Evolutionary conservation across 2,888 invertebrate genomes (phyloP).

Genomic region (Luffia ferchaultella): DNA sequence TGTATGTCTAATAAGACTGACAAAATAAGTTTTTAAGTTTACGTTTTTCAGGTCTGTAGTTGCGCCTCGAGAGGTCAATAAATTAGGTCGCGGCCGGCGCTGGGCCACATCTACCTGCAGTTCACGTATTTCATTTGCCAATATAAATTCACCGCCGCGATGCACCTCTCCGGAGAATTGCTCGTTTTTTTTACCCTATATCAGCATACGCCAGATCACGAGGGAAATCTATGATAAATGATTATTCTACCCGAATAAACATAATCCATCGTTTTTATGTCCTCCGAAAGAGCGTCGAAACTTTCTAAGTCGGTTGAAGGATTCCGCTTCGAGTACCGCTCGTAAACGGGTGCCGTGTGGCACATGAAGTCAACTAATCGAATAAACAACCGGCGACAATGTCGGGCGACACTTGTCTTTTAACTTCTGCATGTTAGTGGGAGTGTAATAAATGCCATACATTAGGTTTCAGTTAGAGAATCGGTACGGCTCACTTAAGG

Average conservation of each 20-base stretch:
- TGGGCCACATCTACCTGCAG: constrained; percentile 42
- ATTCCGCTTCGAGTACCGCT: no score
- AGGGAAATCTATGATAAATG: constrained; percentile 6
- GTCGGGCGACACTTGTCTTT: no score
- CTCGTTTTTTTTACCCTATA: neutral
- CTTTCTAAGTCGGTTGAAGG: no score
- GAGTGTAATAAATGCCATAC: constrained; percentile 62
- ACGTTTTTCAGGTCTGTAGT: no score
- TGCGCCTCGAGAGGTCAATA: constrained; percentile 31
- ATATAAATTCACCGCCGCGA: constrained; percentile 33
- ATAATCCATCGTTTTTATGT: neutral
- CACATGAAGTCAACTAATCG: no score
- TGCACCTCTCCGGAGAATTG: constrained; percentile 20
- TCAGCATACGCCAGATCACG: neutral
- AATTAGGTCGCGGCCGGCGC: constrained; percentile 28
- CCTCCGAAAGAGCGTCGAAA: no score
- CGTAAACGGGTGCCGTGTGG: no score
- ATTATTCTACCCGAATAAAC: neutral
- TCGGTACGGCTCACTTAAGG: constrained; percentile 28
- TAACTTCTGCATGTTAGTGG: no score
- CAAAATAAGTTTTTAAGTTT: no score
- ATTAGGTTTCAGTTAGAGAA: constrained; percentile 51
- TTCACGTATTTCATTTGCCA: constrained; percentile 59
- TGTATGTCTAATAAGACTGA: no score
- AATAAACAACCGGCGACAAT: no score